These are phyloP conservation scores for Typhlichthys subterraneus DNA, from an alignment of 2,797 vertebrate species.

Conservation along the genomic window DNA sequence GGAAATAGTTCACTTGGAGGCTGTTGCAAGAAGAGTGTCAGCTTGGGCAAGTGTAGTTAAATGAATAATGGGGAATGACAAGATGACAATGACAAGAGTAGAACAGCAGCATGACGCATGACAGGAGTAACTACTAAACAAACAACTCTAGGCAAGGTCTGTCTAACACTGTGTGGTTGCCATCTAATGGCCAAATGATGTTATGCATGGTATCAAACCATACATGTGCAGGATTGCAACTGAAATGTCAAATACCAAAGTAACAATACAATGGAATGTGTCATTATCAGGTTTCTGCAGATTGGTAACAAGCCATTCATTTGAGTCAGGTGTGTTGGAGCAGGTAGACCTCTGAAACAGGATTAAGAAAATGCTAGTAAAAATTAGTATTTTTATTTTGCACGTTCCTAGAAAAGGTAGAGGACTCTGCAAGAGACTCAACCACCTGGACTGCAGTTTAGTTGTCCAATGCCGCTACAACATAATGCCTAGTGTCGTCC, in stretches of 20 bases:
- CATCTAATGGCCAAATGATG: slow-evolving; percentile 67
- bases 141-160: not conserved
- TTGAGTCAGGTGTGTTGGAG: no score
- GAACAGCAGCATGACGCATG: slow-evolving; percentile 23
- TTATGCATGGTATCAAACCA: slow-evolving; percentile 16
- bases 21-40: slow-evolving; percentile 15
- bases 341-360: no score
- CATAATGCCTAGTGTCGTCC: no score
- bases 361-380: no score
- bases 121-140: slow-evolving; percentile 9
- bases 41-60: slow-evolving; percentile 21
- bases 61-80: slow-evolving; percentile 24
- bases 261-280: not conserved
- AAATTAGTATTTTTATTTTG: no score
- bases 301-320: no score
- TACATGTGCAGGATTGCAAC: not conserved
- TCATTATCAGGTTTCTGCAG: not conserved
- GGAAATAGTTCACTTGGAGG: slow-evolving; percentile 13
- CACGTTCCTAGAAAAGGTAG: no score
- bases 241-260: not conserved
- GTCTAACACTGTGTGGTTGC: slow-evolving; percentile 50
- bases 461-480: no score
- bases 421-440: no score
- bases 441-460: no score
- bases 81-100: slow-evolving; percentile 19